Percentiles rank a stretch among this genome's conserved stretches.
These are phyloP conservation scores for Melanogrammus aeglefinus DNA, from an alignment of 2,797 vertebrate species.

Conservation along the genomic window DNA sequence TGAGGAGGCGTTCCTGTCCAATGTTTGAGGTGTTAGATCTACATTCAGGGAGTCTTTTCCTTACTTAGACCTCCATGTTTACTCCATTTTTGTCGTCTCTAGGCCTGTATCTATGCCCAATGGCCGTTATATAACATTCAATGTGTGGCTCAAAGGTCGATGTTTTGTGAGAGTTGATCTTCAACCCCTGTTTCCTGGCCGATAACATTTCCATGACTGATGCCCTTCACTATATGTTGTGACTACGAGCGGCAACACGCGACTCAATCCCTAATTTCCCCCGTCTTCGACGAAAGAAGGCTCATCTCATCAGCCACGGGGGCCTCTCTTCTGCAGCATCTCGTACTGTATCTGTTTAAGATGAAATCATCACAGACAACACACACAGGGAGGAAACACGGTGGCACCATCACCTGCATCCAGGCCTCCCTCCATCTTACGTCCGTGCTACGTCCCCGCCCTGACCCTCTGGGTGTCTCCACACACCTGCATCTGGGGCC, in stretches of 20 bases:
- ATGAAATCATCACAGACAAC: not conserved
- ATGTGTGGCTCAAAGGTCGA: not conserved
- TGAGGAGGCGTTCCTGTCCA: not conserved
- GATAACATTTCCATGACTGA: not conserved
- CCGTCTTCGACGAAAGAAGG: not conserved
- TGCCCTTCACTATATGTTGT: not conserved
- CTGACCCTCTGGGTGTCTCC: conserved; percentile 65
- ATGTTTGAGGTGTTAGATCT: not conserved
- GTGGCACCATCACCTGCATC: conserved; percentile 13
- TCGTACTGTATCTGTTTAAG: not conserved
- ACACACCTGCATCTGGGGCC: conserved; percentile 73
- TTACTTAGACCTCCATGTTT: not conserved
- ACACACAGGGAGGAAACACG: not conserved
- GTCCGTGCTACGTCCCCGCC: conserved; percentile 45
- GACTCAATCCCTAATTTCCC: not conserved
- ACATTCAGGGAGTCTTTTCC: not conserved
- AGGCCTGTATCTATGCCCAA: not conserved
- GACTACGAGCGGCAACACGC: not conserved
- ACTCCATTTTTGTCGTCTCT: not conserved
- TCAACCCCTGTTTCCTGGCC: not conserved
- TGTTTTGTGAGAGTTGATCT: not conserved
- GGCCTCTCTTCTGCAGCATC: not conserved
- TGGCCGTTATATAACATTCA: not conserved
- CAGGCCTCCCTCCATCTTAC: conserved; percentile 16
- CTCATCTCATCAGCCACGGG: not conserved